A percentile compares a stretch with the other conserved stretches of the same genome.
Evolutionary conservation across 2,113 vertebrate genomes (phyloP).

Genomic region (Hassar affinis): DNA sequence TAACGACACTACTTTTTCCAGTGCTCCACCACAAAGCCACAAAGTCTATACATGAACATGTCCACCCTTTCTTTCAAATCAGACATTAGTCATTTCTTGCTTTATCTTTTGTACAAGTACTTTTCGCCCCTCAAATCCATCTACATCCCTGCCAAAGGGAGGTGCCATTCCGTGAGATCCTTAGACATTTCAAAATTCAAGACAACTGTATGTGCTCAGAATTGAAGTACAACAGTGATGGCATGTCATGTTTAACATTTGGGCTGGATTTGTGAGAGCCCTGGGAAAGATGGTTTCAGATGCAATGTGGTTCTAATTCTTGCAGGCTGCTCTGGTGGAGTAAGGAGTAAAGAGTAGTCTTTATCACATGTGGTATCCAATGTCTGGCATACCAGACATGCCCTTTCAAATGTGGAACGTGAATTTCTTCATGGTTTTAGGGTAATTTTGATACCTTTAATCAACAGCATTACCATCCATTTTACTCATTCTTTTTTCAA

Average conservation of each 20-base stretch:
- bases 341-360: constrained; percentile 54
- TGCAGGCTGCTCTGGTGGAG: constrained; percentile 48
- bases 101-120: constrained; percentile 35
- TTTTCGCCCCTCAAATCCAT: constrained; percentile 35
- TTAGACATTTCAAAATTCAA: constrained; percentile 47
- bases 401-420: constrained; percentile 51
- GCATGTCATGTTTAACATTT: constrained; percentile 53
- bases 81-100: constrained; percentile 46
- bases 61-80: constrained; percentile 37
- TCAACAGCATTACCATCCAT: constrained; percentile 42
- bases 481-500: constrained; percentile 30
- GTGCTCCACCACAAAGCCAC: constrained; percentile 8
- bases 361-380: constrained; percentile 54
- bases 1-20: constrained; percentile 36
- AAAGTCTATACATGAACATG: constrained; percentile 16
- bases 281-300: constrained; percentile 50
- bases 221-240: constrained; percentile 48
- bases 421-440: constrained; percentile 44
- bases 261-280: constrained; percentile 49
- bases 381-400: constrained; percentile 54
- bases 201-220: constrained; percentile 48
- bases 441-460: constrained; percentile 55
- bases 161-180: constrained; percentile 56
- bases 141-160: constrained; percentile 49
- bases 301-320: constrained; percentile 60